These are phyloP conservation scores for Rhagonycha lutea DNA, from an alignment of 2,888 invertebrate species.

Conservation along the genomic window DNA sequence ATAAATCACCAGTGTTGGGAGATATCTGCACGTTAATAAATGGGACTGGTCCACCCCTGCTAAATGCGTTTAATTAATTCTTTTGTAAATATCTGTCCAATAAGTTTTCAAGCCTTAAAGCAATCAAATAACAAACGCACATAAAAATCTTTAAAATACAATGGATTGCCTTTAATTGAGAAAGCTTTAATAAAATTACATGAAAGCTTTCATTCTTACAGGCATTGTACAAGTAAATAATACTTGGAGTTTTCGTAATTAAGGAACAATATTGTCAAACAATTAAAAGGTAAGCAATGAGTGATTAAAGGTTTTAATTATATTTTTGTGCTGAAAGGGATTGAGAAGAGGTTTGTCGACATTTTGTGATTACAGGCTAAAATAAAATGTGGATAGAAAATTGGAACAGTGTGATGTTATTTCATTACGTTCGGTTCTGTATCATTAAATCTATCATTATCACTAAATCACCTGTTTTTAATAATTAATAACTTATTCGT, in stretches of 20 bases:
- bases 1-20: no score
- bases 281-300: not conserved
- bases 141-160: not conserved
- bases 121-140: not conserved
- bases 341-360: not conserved
- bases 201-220: not conserved
- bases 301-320: not conserved
- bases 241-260: not conserved
- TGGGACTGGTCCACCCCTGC: not conserved
- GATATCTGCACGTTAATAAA: not conserved
- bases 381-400: no score
- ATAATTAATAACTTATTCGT: no score
- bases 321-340: not conserved
- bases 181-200: not conserved
- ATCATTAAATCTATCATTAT: no score
- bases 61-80: not conserved
- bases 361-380: not conserved
- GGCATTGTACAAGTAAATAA: not conserved
- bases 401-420: no score
- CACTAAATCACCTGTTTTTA: no score
- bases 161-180: not conserved
- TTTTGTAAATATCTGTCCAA: not conserved
- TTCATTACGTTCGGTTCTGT: no score
- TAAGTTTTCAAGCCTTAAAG: not conserved
- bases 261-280: not conserved